phyloP scores from a whole-genome alignment of 2,888 invertebrate genomes.

The Limnephilus marmoratus region DNA sequence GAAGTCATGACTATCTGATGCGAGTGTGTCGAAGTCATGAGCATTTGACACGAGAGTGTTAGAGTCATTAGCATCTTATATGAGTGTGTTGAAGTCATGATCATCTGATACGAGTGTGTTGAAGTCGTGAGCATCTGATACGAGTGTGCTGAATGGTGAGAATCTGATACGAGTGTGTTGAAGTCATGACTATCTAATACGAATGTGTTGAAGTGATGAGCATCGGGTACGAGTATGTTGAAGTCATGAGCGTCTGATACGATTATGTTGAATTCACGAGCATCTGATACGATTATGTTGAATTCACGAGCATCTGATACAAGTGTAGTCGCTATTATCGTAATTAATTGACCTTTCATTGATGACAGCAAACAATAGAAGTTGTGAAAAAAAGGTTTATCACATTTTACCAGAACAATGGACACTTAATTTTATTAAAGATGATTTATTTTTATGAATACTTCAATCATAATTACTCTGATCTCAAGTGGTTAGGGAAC shows the following conservation, averaged over 20 bases:
- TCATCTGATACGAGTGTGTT: neutral
- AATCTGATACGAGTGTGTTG: neutral
- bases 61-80: neutral
- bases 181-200: neutral
- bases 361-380: neutral
- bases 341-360: neutral
- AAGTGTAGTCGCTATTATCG: neutral
- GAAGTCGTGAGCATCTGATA: neutral
- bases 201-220: no score
- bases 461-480: neutral
- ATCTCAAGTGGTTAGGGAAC: neutral
- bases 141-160: neutral
- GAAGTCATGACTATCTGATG: no score
- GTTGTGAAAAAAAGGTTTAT: neutral
- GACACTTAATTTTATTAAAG: neutral
- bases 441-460: neutral
- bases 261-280: no score
- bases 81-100: no score
- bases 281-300: no score
- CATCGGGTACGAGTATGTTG: no score
- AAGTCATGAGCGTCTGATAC: no score
- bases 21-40: no score
- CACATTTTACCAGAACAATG: neutral
- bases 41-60: neutral
- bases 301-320: neutral